phyloP scores from a whole-genome alignment of 2,113 vertebrate genomes.

The Oncorhynchus clarkii region DNA sequence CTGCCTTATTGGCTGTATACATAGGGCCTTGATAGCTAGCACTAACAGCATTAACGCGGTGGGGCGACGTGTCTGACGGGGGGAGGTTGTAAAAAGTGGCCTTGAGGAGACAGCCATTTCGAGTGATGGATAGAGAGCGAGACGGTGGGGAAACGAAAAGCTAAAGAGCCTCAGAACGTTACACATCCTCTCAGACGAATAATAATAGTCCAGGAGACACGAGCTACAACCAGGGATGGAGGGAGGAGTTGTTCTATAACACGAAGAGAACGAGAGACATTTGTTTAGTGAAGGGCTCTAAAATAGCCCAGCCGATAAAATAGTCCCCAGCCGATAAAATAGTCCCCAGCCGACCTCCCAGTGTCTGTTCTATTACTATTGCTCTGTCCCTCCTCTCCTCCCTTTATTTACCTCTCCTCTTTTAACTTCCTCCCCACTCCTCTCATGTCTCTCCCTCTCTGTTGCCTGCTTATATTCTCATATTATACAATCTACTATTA shows the following conservation, averaged over 20 bases:
- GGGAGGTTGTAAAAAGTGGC: slow-evolving; percentile 38
- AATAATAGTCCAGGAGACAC: slow-evolving; percentile 24
- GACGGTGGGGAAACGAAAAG: slow-evolving; percentile 18
- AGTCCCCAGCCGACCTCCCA: slow-evolving; percentile 53
- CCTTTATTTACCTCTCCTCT: slow-evolving; percentile 50
- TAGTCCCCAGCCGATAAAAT: slow-evolving; percentile 59
- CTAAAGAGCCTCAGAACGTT: slow-evolving; percentile 35
- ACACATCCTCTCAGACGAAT: slow-evolving; percentile 39
- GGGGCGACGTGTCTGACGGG: neutral
- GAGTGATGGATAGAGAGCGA: slow-evolving; percentile 34
- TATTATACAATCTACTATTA: too few relatives aligned
- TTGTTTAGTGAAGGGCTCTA: slow-evolving; percentile 56
- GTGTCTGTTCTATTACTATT: slow-evolving; percentile 41
- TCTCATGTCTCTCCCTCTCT: slow-evolving; percentile 17
- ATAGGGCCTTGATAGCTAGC: neutral
- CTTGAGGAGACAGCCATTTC: slow-evolving; percentile 33
- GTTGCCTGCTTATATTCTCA: slow-evolving; percentile 20
- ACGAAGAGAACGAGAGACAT: neutral
- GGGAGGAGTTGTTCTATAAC: slow-evolving; percentile 24
- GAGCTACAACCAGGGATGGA: slow-evolving; percentile 27
- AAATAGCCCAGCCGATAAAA: slow-evolving; percentile 55
- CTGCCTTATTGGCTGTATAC: neutral
- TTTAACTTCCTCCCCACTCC: slow-evolving; percentile 20
- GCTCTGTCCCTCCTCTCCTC: slow-evolving; percentile 41
- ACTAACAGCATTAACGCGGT: neutral